phyloP scores from a whole-genome alignment of 2,888 invertebrate species.

The Baccha elongata region DNA sequence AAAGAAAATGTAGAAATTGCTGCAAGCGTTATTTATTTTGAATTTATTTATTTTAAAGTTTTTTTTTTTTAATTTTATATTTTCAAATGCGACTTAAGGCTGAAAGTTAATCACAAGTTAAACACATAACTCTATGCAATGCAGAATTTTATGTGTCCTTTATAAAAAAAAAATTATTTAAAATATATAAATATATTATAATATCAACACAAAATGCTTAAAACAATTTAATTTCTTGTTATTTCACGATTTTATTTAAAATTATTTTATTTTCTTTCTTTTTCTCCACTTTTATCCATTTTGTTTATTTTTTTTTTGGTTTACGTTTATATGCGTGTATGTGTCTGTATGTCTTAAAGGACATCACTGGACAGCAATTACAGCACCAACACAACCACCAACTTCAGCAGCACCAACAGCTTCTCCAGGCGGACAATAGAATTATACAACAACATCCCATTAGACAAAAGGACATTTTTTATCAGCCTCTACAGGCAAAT shows the following conservation, averaged over 20 bases:
- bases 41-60: conserved; percentile 24
- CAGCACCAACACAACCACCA: conserved; percentile 74
- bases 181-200: conserved; percentile 16
- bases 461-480: conserved; percentile 69
- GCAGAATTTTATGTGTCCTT: conserved; percentile 70
- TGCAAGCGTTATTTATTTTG: conserved; percentile 61
- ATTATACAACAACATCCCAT: conserved; percentile 56
- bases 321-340: conserved; percentile 54
- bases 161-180: conserved; percentile 37
- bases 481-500: conserved; percentile 70
- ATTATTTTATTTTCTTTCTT: conserved; percentile 53
- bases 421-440: conserved; percentile 78
- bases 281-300: conserved; percentile 64
- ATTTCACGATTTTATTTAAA: conserved; percentile 57
- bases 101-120: conserved; percentile 72
- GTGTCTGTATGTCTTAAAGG: conserved; percentile 70
- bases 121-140: conserved; percentile 68
- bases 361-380: conserved; percentile 73
- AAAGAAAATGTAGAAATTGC: conserved; percentile 64
- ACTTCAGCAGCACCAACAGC: conserved; percentile 78
- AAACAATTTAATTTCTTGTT: conserved; percentile 39
- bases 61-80: conserved; percentile 5
- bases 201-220: conserved; percentile 56
- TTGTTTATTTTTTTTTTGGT: conserved; percentile 43
- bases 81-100: conserved; percentile 67